These are phyloP conservation scores for Oreochromis niloticus DNA, from an alignment of 2,113 vertebrate genomes.

Conservation along the genomic window DNA sequence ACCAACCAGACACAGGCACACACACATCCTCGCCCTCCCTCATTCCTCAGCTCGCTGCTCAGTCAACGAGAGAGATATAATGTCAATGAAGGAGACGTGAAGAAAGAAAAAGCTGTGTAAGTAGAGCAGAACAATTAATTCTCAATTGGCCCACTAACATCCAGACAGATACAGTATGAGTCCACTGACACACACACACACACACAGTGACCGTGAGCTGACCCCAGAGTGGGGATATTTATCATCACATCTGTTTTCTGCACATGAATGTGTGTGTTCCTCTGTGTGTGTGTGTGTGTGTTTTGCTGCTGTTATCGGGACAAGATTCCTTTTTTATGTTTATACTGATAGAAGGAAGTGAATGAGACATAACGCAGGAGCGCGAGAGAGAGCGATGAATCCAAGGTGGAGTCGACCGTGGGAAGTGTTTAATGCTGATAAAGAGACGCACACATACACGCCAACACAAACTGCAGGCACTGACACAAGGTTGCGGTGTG, in stretches of 20 bases:
- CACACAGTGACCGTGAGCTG: slow-evolving; percentile 34
- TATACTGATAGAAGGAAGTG: slow-evolving; percentile 1
- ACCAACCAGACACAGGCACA: slow-evolving; percentile 26
- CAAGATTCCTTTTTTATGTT: slow-evolving; percentile 9
- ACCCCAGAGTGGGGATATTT: slow-evolving; percentile 43
- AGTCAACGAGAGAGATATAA: slow-evolving; percentile 36
- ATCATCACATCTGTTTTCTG: slow-evolving; percentile 57
- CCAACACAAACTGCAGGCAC: background rate
- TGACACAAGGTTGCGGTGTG: background rate
- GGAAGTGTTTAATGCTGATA: slow-evolving; percentile 44
- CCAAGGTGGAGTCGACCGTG: background rate
- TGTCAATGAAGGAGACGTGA: slow-evolving; percentile 23
- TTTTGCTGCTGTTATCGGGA: slow-evolving; percentile 23
- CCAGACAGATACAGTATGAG: slow-evolving; percentile 25
- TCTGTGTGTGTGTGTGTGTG: slow-evolving; percentile 10
- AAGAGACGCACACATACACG: background rate
- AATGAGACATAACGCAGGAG: background rate
- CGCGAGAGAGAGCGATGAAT: background rate
- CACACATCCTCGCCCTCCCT: slow-evolving; percentile 5
- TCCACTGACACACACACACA: slow-evolving; percentile 13
- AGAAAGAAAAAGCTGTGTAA: slow-evolving; percentile 18
- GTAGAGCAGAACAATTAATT: slow-evolving; percentile 40
- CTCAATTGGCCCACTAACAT: slow-evolving; percentile 34
- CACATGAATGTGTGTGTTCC: slow-evolving; percentile 41
- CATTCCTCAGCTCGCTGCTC: slow-evolving; percentile 40